Percentiles rank a stretch among this genome's conserved stretches.
These are phyloP conservation scores for Drosophila phalerata DNA, from an alignment of 2,888 invertebrate species.

Conservation along the genomic window DNA sequence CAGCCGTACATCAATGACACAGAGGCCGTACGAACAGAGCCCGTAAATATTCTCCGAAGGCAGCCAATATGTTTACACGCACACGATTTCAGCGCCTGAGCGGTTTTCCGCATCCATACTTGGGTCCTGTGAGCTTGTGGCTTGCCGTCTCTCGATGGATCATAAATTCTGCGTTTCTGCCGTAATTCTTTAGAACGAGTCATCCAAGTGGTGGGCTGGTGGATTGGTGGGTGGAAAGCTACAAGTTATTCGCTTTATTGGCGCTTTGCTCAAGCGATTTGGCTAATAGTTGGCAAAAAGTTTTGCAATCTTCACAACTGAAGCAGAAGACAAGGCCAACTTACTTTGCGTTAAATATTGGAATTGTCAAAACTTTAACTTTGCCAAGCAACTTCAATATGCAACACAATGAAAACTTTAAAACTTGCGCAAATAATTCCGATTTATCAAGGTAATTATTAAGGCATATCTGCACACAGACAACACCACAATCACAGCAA, in stretches of 20 bases:
- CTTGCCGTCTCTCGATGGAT: conserved; percentile 60
- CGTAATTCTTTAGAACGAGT: conserved; percentile 67
- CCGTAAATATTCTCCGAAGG: conserved; percentile 70
- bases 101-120: conserved; percentile 46
- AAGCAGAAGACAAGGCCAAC: conserved; percentile 48
- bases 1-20: conserved; percentile 78
- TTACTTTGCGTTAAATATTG: conserved; percentile 63
- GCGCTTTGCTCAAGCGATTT: conserved; percentile 63
- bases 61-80: conserved; percentile 80
- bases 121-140: conserved; percentile 13
- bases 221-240: conserved; percentile 27
- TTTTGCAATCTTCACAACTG: conserved; percentile 45
- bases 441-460: conserved; percentile 31
- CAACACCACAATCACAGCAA: not conserved
- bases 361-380: conserved; percentile 70
- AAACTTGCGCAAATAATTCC: conserved; percentile 18
- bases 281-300: conserved; percentile 73
- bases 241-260: conserved; percentile 74
- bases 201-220: conserved; percentile 14
- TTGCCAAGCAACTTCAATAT: conserved; percentile 49
- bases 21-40: conserved; percentile 37
- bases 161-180: conserved; percentile 70
- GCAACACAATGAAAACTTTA: conserved; percentile 35
- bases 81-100: conserved; percentile 69
- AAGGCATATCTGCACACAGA: not conserved